Conservation (phyloP, 1,140 invertebrate species). For the Drosophila trapezifrons region DNA sequence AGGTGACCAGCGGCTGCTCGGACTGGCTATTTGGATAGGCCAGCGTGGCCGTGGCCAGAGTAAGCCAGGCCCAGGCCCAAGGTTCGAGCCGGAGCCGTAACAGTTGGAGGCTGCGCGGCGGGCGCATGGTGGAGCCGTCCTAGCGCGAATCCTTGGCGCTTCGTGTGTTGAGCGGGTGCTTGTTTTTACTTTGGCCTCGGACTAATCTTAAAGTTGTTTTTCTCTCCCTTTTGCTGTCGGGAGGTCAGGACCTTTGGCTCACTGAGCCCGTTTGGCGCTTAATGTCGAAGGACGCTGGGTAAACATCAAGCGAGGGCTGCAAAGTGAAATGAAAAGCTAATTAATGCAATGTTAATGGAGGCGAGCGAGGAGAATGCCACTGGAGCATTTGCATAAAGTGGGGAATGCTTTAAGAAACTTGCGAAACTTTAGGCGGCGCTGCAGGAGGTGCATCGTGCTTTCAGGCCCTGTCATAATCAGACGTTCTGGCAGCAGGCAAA, state of each 20-base stretch:
- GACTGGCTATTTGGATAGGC: constrained; percentile 53
- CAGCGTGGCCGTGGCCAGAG: constrained; percentile 2
- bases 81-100: constrained; percentile 26
- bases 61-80: constrained; percentile 32
- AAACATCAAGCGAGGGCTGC: constrained; percentile 63
- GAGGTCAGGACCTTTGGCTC: constrained; percentile 35
- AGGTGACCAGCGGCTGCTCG: constrained; percentile 56
- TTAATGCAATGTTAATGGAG: constrained; percentile 74
- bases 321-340: constrained; percentile 62
- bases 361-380: constrained; percentile 25
- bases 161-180: constrained; percentile 13
- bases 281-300: constrained; percentile 49
- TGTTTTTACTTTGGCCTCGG: constrained; percentile 59
- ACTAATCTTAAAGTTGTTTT: constrained; percentile 66
- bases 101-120: constrained; percentile 41
- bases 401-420: constrained; percentile 26
- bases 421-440: constrained; percentile 14
- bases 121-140: constrained; percentile 55
- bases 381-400: constrained; percentile 38
- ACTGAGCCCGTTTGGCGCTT: constrained; percentile 38
- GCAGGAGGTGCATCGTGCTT: constrained; percentile 33
- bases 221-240: constrained; percentile 34
- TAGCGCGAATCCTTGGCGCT: constrained; percentile 7
- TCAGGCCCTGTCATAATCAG: constrained; percentile 62
- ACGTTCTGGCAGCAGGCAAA: constrained; percentile 51